A percentile compares a stretch with the other conserved stretches of the same genome.
These are phyloP conservation scores for Arenaria interpres DNA, from an alignment of 2,113 vertebrate genomes.

Conservation along the genomic window DNA sequence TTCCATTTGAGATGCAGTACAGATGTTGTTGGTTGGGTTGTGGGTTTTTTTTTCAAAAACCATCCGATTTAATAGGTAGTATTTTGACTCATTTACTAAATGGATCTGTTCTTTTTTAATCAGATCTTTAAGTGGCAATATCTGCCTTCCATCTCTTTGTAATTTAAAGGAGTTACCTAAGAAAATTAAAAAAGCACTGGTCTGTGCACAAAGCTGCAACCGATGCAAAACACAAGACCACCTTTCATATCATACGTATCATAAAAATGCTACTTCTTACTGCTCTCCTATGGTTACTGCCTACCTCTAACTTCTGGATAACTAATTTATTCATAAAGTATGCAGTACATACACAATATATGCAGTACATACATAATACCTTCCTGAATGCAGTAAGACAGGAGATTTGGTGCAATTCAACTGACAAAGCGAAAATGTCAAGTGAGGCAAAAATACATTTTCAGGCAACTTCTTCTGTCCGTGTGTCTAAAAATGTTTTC, in stretches of 20 bases:
- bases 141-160: not conserved
- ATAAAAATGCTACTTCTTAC: not conserved
- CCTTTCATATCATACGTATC: not conserved
- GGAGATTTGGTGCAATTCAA: not conserved
- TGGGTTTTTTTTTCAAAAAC: not conserved
- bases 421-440: not conserved
- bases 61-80: not conserved
- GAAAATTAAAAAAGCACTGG: not conserved
- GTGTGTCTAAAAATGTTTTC: not conserved
- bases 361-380: not conserved
- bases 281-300: not conserved
- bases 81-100: not conserved
- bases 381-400: not conserved
- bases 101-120: not conserved
- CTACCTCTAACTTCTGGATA: not conserved
- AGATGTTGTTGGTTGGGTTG: not conserved
- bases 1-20: not conserved
- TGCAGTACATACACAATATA: not conserved
- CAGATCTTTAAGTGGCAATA: not conserved
- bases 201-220: not conserved
- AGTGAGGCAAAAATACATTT: not conserved
- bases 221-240: not conserved
- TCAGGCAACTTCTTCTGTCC: not conserved
- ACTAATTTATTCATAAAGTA: not conserved
- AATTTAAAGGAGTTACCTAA: not conserved